A percentile compares a stretch with the other conserved stretches of the same genome.
Conservation (phyloP, 2,113 vertebrate species). For the Gallinago paraguaiae region DNA sequence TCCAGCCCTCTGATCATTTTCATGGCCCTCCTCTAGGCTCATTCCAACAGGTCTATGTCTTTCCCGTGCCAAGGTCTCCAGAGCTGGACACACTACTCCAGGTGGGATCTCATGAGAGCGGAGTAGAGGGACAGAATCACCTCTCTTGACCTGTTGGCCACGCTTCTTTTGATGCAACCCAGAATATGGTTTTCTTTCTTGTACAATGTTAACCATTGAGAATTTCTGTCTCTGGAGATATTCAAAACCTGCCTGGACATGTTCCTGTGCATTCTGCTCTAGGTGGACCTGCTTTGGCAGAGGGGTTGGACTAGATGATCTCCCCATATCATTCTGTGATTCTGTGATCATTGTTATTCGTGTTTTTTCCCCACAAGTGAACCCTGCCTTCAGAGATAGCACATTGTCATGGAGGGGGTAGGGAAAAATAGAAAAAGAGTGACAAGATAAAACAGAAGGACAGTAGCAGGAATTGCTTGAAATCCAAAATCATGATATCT, state of each 20-base stretch:
- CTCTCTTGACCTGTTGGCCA: background rate
- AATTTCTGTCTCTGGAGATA: no score
- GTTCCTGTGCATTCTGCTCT: no score
- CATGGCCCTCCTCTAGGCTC: background rate
- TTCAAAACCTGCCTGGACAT: no score
- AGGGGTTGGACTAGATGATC: no score
- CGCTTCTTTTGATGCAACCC: accelerated
- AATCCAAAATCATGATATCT: background rate
- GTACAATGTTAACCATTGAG: background rate
- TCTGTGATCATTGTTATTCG: background rate
- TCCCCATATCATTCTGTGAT: no score
- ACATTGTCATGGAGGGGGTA: background rate
- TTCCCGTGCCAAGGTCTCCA: accelerated
- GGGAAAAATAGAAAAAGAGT: background rate
- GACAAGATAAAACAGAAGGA: background rate
- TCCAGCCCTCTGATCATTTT: accelerated
- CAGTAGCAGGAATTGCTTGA: background rate
- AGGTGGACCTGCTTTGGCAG: no score
- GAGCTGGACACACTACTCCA: background rate
- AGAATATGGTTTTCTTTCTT: background rate
- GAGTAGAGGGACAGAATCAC: background rate
- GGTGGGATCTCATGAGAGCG: accelerated
- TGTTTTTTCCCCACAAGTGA: background rate
- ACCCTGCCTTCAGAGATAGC: background rate
- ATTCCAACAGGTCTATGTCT: accelerated